Conservation (phyloP, 1,140 invertebrate genomes). For the Apis florea region DNA sequence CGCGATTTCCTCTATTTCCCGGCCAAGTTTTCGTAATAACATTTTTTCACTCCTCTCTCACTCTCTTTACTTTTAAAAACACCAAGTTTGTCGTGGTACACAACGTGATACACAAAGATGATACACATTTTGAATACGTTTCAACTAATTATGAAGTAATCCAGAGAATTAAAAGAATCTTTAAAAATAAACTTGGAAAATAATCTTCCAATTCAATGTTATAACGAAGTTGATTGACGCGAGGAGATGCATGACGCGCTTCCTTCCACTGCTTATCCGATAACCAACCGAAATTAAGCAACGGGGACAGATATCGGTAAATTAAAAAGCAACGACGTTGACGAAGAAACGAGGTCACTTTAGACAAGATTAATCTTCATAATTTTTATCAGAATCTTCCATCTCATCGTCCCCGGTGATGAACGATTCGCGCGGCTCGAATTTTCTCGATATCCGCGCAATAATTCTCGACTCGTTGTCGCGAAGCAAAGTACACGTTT, state of each 20-base stretch:
- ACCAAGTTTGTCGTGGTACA: too few species aligned
- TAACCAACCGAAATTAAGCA: slow-evolving; percentile 1
- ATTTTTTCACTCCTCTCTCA: too few species aligned
- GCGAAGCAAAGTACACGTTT: not conserved
- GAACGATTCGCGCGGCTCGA: not conserved
- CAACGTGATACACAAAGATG: too few species aligned
- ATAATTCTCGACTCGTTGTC: not conserved
- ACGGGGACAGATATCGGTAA: not conserved
- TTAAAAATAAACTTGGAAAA: too few species aligned
- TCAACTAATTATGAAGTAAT: too few species aligned
- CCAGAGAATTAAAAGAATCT: too few species aligned
- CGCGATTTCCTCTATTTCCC: too few species aligned
- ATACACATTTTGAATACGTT: too few species aligned
- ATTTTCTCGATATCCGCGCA: not conserved
- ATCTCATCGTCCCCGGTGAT: not conserved
- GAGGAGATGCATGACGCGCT: not conserved
- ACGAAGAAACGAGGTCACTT: not conserved
- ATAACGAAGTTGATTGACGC: not conserved
- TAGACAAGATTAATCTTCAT: slow-evolving; percentile 20
- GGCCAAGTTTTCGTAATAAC: too few species aligned
- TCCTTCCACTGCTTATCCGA: not conserved
- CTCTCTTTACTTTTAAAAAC: too few species aligned
- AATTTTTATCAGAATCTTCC: slow-evolving; percentile 19
- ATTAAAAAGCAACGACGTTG: not conserved
- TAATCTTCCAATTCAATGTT: not conserved